phyloP scores from a whole-genome alignment of 2,888 invertebrate species.

The Allygus modestus region DNA sequence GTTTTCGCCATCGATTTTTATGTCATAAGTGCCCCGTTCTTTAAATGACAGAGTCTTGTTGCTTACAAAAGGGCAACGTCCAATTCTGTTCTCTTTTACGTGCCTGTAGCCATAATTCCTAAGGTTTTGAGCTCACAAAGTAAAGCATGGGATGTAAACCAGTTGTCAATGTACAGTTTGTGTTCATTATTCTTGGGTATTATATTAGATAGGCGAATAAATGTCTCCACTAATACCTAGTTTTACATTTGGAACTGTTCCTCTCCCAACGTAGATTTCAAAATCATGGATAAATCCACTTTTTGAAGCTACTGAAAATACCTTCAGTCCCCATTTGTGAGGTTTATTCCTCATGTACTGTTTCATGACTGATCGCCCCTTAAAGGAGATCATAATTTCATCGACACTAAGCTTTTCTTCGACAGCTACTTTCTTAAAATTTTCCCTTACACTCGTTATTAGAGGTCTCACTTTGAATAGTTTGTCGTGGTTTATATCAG shows the following conservation, averaged over 20 bases:
- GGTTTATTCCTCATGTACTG: constrained; percentile 71
- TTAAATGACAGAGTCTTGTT: constrained; percentile 67
- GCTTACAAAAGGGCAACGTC: constrained; percentile 52
- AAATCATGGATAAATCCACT: constrained; percentile 71
- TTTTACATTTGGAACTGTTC: constrained; percentile 62
- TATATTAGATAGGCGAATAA: constrained; percentile 61
- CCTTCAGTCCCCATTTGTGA: constrained; percentile 72
- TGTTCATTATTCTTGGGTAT: constrained; percentile 67
- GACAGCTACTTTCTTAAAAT: constrained; percentile 68
- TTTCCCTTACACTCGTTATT: constrained; percentile 64
- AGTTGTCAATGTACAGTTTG: constrained; percentile 67
- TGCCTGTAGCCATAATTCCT: constrained; percentile 59
- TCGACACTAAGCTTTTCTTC: constrained; percentile 70
- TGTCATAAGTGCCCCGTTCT: constrained; percentile 68
- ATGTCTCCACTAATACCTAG: constrained; percentile 68
- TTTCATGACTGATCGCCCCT: constrained; percentile 69
- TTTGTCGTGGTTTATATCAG: constrained; percentile 64
- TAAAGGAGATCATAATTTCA: constrained; percentile 71
- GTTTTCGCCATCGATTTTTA: constrained; percentile 9
- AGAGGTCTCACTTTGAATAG: constrained; percentile 68
- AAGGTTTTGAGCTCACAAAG: constrained; percentile 54
- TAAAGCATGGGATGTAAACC: constrained; percentile 64
- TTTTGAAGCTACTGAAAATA: constrained; percentile 70
- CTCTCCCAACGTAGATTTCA: constrained; percentile 70
- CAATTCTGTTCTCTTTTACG: constrained; percentile 57